These are phyloP conservation scores for Rhabdomys pumilio DNA, from an alignment of 2,797 vertebrate genomes.

Conservation along the genomic window DNA sequence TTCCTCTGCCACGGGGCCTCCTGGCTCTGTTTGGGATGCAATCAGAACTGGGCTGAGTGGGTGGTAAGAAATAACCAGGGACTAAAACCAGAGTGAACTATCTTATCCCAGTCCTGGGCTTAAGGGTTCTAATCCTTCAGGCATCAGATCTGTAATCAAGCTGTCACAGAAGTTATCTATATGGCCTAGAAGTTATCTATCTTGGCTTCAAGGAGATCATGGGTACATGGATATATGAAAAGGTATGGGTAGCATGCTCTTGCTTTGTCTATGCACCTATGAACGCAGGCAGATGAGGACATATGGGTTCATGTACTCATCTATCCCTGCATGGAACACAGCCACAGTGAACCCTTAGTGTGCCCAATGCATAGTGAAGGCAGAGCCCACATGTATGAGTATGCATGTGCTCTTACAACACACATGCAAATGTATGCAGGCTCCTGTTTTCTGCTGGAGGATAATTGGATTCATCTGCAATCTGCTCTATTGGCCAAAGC, in stretches of 20 bases:
- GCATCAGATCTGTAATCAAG: background rate
- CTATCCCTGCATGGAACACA: background rate
- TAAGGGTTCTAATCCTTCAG: background rate
- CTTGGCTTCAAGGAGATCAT: background rate
- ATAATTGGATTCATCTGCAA: conserved; percentile 84
- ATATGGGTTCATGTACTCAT: background rate
- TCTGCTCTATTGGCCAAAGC: conserved; percentile 80
- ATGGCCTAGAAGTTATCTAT: background rate
- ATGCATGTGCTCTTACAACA: conserved; percentile 56
- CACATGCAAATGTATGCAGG: background rate
- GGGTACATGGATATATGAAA: background rate
- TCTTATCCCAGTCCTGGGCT: background rate
- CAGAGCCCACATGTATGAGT: background rate
- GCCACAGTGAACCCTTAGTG: background rate
- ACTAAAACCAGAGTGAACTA: background rate
- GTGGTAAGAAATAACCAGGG: background rate
- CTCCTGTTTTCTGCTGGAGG: conserved; percentile 78
- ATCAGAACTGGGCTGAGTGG: too few species aligned
- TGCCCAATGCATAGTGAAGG: background rate
- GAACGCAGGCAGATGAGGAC: background rate
- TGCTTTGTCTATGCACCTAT: background rate
- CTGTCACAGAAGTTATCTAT: background rate
- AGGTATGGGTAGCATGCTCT: background rate
- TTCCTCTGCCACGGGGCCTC: background rate
- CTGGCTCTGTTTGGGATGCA: background rate